A percentile compares a stretch with the other conserved stretches of the same genome.
These are phyloP conservation scores for Chaetophractus vellerosus DNA, from an alignment of 2,797 vertebrate species.

Conservation along the genomic window DNA sequence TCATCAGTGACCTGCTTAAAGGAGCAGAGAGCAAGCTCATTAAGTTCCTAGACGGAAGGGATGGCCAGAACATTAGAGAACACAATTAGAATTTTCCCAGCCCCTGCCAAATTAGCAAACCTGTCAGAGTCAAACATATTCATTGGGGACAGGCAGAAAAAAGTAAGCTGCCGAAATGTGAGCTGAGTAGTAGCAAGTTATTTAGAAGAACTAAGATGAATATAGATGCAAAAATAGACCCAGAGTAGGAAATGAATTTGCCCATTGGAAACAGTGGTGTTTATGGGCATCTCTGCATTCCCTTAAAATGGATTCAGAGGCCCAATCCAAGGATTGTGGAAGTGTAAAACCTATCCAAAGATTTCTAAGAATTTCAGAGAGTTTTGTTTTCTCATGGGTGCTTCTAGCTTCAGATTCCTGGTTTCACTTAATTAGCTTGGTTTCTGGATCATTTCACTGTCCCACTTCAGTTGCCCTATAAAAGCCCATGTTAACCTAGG, in stretches of 20 bases:
- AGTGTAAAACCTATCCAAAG: not conserved
- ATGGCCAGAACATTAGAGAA: slow-evolving; percentile 72
- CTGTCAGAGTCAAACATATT: slow-evolving; percentile 69
- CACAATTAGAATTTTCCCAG: slow-evolving; percentile 71
- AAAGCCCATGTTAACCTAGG: not conserved
- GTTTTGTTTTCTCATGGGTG: not conserved
- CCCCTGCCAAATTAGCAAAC: slow-evolving; percentile 77
- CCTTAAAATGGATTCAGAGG: not conserved
- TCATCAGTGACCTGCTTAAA: slow-evolving; percentile 73
- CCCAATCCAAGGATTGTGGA: not conserved
- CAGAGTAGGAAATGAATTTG: not conserved
- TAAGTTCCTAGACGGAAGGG: slow-evolving; percentile 74
- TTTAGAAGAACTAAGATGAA: slow-evolving; percentile 19
- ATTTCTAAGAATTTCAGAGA: slow-evolving; percentile 51
- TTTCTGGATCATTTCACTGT: not conserved
- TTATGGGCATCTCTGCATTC: not conserved
- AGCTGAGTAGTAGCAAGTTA: not conserved
- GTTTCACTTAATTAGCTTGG: not conserved
- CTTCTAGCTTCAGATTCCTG: slow-evolving; percentile 25
- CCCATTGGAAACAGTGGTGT: not conserved
- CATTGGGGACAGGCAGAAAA: slow-evolving; percentile 17
- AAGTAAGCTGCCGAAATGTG: not conserved
- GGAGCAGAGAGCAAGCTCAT: slow-evolving; percentile 80
- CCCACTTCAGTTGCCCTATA: not conserved
- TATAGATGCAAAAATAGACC: not conserved